Percentiles rank a stretch among this genome's conserved stretches.
phyloP scores from a whole-genome alignment of 2,113 vertebrate species.

The Apodemus sylvaticus region DNA sequence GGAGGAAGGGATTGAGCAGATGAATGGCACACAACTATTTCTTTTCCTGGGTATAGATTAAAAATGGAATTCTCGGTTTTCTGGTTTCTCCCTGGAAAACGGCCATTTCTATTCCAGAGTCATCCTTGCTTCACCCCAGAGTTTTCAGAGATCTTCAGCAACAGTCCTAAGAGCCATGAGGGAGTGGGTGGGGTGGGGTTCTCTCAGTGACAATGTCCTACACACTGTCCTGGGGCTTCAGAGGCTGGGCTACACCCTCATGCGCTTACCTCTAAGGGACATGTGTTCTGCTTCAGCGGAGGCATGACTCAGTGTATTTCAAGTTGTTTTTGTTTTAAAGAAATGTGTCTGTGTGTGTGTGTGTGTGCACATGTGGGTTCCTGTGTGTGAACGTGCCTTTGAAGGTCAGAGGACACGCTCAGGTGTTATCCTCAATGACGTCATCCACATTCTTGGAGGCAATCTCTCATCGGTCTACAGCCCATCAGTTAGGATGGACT shows the following conservation, averaged over 20 bases:
- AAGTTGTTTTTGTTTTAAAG: neutral
- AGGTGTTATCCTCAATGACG: neutral
- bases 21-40: neutral
- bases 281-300: neutral
- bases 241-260: neutral
- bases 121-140: neutral
- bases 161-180: neutral
- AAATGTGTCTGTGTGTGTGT: neutral
- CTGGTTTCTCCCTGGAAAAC: neutral
- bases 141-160: neutral
- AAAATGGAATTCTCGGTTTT: conserved; percentile 30
- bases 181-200: neutral
- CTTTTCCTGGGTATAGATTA: conserved; percentile 30
- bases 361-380: too few relatives aligned
- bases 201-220: fast-evolving
- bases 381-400: neutral
- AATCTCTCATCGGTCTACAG: neutral
- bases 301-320: neutral
- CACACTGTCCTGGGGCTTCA: neutral
- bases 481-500: neutral
- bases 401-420: neutral
- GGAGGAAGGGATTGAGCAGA: neutral
- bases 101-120: neutral
- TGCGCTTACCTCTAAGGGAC: neutral
- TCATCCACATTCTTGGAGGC: neutral